A percentile compares a stretch with the other conserved stretches of the same genome.
These are phyloP conservation scores for Oreochromis grahami DNA, from an alignment of 2,797 vertebrate species.

Conservation along the genomic window DNA sequence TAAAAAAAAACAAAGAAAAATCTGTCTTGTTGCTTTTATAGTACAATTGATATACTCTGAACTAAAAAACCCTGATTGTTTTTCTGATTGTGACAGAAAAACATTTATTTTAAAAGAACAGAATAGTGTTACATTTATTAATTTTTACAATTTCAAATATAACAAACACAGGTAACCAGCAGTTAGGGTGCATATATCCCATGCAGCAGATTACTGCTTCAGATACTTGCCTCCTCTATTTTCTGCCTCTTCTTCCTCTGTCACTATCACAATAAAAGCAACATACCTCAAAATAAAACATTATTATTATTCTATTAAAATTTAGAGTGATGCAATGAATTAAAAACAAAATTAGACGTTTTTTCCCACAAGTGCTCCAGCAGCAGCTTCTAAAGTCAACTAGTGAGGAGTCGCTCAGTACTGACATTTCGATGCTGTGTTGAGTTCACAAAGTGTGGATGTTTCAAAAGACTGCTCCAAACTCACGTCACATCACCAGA, in stretches of 20 bases:
- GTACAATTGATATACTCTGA: neutral
- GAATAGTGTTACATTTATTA: neutral
- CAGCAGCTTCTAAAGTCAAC: neutral
- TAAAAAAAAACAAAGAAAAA: too few species aligned
- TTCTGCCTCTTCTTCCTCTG: neutral
- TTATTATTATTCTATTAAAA: neutral
- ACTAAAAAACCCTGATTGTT: neutral
- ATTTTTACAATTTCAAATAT: neutral
- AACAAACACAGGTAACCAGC: neutral
- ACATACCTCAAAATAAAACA: neutral
- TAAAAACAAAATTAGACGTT: neutral
- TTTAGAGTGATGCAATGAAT: neutral
- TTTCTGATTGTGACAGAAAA: neutral
- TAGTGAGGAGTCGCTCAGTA: neutral
- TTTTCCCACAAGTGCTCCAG: neutral
- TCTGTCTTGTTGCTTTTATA: neutral
- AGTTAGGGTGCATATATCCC: neutral
- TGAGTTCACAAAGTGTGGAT: neutral
- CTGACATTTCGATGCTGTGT: neutral
- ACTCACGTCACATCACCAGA: neutral
- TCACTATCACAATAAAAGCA: too few species aligned
- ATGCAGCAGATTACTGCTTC: neutral
- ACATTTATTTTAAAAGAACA: neutral
- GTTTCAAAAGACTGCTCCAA: neutral
- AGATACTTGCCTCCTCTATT: neutral